These are phyloP conservation scores for Urocyon cinereoargenteus DNA, from an alignment of 2,797 vertebrate genomes.

Conservation along the genomic window DNA sequence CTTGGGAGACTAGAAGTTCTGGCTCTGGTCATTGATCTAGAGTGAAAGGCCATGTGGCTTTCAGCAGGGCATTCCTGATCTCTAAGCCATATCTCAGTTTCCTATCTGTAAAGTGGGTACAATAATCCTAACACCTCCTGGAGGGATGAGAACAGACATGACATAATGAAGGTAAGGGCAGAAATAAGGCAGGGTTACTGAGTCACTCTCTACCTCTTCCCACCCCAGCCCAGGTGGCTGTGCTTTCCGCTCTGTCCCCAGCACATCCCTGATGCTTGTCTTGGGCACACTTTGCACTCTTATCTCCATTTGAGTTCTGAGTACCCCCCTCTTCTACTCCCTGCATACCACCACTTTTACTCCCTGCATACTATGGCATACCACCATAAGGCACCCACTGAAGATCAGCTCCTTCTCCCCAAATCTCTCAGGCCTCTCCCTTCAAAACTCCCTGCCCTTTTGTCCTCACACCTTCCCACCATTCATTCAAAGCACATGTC, in stretches of 20 bases:
- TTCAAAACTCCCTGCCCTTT: background rate
- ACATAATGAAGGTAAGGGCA: background rate
- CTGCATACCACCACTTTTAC: background rate
- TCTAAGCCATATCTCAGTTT: background rate
- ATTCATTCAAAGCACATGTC: background rate
- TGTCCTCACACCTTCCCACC: background rate
- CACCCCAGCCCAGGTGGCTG: background rate
- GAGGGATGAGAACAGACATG: background rate
- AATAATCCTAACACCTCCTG: background rate
- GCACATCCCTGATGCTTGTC: background rate
- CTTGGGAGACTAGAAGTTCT: background rate
- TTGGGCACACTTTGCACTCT: background rate
- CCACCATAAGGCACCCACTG: background rate
- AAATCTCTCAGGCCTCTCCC: background rate
- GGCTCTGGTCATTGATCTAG: background rate
- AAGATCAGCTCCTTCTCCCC: background rate
- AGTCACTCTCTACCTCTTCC: background rate
- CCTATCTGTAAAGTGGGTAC: background rate
- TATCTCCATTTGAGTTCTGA: background rate
- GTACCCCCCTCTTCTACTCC: background rate
- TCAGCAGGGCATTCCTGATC: background rate
- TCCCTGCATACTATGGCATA: too few species aligned
- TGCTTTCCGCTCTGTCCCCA: background rate
- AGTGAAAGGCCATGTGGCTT: background rate
- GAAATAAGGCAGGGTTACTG: background rate